Evolutionary conservation across 2,888 invertebrate species (phyloP), one percentile per base, ranked within the genome.

Genomic region (Maniola hyperantus): DNA sequence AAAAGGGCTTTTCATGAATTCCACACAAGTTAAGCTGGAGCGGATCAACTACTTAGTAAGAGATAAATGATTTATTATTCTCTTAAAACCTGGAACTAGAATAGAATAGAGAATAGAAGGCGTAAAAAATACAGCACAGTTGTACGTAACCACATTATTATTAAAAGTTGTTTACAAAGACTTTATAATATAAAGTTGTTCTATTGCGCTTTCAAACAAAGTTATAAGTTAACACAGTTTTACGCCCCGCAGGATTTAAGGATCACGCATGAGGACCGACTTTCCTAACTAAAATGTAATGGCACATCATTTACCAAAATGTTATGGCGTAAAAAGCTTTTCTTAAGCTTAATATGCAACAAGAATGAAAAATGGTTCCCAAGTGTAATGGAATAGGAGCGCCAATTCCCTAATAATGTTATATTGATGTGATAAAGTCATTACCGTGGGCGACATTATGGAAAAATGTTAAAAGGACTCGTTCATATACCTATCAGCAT

Each of bases 301-400:
- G 44, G 44, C 33, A 46, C 58, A 58, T 58, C 58, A 26, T 46
- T 58, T n/a, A 33, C 58, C 26, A 44, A 42, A 58, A 44, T 44
- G 58, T 58, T 44, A 58, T n/a, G 20, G 44, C 5, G n/a, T 44
- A 33, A 26, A 44, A 58, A 58, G 34, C 44, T 44, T 58, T 33
- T n/a, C 15, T n/a, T 20, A 26, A 26, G 20, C 57, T 55, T 58
- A 33, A 58, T 58, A 58, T 44, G 42, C 33, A n/a, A 58, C 20
- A n/a, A 6, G 13, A 42, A 18, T 26, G 26, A 26, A 26, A 57
- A n/a, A 42, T 53, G n/a, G 33, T 33, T 26, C 13, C 11, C 33
- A 53, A 13, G 51, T 51, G 10, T 51, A 51, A 51, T 51, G 51
- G 26, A 26, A 33, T 33, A 53, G 26, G 33, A 53, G 33, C 53